phyloP scores from a whole-genome alignment of 2,888 invertebrate species.

The Aleiodes alternator region DNA sequence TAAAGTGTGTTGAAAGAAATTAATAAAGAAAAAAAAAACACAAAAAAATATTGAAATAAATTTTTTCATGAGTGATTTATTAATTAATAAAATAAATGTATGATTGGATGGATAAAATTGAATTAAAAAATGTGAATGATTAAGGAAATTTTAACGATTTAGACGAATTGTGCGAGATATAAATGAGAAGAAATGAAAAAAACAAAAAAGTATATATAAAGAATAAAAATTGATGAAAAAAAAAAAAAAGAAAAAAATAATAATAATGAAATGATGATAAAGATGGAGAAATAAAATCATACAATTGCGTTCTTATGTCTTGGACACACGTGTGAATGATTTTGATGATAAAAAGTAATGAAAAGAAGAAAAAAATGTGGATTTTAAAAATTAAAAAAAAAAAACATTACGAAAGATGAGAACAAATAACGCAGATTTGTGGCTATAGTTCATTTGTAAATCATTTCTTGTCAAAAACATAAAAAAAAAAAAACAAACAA shows the following conservation, averaged over 20 bases:
- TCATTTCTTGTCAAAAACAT: conserved; percentile 76
- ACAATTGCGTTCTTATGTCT: conserved; percentile 13
- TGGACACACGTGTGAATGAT: conserved; percentile 45
- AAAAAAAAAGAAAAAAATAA: conserved; percentile 37
- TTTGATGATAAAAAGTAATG: conserved; percentile 38
- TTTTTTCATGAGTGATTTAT: conserved; percentile 54
- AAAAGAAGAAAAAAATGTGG: conserved; percentile 45
- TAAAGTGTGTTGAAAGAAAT: conserved; percentile 7
- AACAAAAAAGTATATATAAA: too few species aligned
- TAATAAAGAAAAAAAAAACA: conserved; percentile 27
- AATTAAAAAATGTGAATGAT: conserved; percentile 43
- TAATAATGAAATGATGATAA: conserved; percentile 49
- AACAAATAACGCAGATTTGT: conserved; percentile 65
- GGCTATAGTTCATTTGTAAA: conserved; percentile 78
- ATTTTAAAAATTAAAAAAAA: conserved; percentile 36
- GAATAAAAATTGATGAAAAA: too few species aligned
- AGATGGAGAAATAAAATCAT: conserved; percentile 30
- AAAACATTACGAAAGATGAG: conserved; percentile 47
- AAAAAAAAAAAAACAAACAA: conserved; percentile 40
- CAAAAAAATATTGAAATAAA: conserved; percentile 38
- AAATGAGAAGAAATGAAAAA: conserved; percentile 15
- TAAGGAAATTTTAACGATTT: conserved; percentile 50
- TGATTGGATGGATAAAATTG: neutral
- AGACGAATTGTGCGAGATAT: conserved; percentile 31
- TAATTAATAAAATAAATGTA: conserved; percentile 39